Evolutionary conservation across 2,888 invertebrate genomes (phyloP), one percentile per base, ranked within the genome.

Genomic region (Mellilla xanthometata): DNA sequence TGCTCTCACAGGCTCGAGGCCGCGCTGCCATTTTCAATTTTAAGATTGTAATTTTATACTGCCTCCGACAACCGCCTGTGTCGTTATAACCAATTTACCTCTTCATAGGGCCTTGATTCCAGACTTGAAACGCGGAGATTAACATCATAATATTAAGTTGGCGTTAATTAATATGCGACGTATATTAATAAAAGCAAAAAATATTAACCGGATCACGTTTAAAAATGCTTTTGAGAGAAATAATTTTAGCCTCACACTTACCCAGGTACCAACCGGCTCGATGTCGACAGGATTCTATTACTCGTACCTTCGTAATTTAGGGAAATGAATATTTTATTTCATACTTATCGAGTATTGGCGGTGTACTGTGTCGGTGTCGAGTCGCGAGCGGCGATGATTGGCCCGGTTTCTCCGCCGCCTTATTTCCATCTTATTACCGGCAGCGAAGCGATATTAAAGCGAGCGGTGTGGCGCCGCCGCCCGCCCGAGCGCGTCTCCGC

Each of bases 381-480:
- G 77, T 79, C 72, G 80, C 76, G 75, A 79, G 75, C 69, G 72
- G 75, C 78, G 75, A 82, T 85, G 82, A 87, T 87, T 84, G 81
- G 83, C 78, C 77, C 74, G 82, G 82, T 81, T 81, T 77, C 78
- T 83, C 79, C 70, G 75, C 74, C 74, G 77, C 80, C 87, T 87
- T 87, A 89, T 87, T 88, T 86, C 86, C 85, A 89, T 88, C 81
- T 86, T 87, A 87, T 88, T 89, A 86, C 86, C 79, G 82, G 80
- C 78, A 78, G 76, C 80, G 83, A 68, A 60, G 81, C 81, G 79
- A 84, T 89, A 88, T 86, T 86, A 87, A 85, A 83, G 74, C 81
- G 75, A 80, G 81, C 76, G 78, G 78, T 75, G 69, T 63, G 65
- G 65, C 65, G 66, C 65, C 60, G 41, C 49, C 45, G 52, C 42